Evolutionary conservation across 1,140 invertebrate species (phyloP).

Genomic region (Drosophila subpulchrella): DNA sequence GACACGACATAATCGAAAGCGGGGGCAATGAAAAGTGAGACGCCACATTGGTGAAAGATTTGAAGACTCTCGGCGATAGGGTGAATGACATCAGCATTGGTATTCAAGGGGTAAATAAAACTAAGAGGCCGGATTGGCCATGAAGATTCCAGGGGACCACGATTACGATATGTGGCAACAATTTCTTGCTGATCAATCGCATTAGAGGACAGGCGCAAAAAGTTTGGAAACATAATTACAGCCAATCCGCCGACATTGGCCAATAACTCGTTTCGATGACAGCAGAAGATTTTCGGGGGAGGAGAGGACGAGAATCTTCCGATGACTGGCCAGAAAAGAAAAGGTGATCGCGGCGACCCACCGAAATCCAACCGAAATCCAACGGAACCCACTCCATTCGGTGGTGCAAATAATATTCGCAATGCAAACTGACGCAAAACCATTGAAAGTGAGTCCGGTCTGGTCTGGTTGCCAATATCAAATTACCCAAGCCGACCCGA

Average conservation of each 20-base stretch:
- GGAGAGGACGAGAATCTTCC: conserved; percentile 18
- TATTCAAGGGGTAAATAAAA: background rate
- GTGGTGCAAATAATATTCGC: conserved; percentile 17
- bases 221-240: conserved; percentile 42
- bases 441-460: conserved; percentile 69
- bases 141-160: conserved; percentile 5
- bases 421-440: conserved; percentile 65
- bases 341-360: background rate
- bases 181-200: conserved; percentile 37
- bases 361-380: background rate
- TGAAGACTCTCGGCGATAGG: background rate
- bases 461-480: conserved; percentile 77
- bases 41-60: conserved; percentile 6
- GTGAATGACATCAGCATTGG: conserved; percentile 26
- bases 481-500: conserved; percentile 68
- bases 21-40: conserved; percentile 7
- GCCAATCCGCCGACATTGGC: conserved; percentile 28
- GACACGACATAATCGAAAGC: conserved; percentile 29
- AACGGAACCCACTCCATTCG: background rate
- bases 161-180: conserved; percentile 9
- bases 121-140: background rate
- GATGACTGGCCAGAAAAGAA: background rate
- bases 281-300: conserved; percentile 11
- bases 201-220: conserved; percentile 12
- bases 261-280: conserved; percentile 47